phyloP scores from a whole-genome alignment of 2,113 vertebrate genomes.

The Phrynocephalus versicolor region DNA sequence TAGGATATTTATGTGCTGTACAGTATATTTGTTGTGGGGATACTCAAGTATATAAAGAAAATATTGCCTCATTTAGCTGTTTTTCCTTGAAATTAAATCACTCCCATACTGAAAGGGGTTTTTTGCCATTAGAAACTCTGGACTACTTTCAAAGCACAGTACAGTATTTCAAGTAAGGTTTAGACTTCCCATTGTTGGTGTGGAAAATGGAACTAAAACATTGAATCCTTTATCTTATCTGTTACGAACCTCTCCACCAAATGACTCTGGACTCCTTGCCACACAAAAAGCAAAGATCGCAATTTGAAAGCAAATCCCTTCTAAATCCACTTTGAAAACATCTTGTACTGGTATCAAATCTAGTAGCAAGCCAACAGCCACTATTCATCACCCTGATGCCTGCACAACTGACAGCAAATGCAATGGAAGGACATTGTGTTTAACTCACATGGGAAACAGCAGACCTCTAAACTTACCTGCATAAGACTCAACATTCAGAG shows the following conservation, averaged over 20 bases:
- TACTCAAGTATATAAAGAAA: neutral
- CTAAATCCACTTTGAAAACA: constrained; percentile 1
- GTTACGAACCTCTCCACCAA: neutral
- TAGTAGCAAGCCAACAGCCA: neutral
- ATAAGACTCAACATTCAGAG: neutral
- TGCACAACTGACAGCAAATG: neutral
- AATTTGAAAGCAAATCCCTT: constrained; percentile 11
- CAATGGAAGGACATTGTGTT: rapidly evolving
- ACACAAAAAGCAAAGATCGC: constrained; percentile 25
- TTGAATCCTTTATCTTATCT: neutral
- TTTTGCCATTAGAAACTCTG: neutral
- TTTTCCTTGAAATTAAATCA: neutral
- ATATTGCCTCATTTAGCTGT: neutral
- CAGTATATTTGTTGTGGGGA: neutral
- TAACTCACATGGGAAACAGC: neutral
- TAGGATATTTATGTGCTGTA: neutral
- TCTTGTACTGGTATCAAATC: neutral
- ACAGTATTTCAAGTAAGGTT: neutral
- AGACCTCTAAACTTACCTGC: rapidly evolving
- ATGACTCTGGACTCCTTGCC: rapidly evolving
- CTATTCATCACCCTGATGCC: rapidly evolving
- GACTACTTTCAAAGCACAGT: neutral
- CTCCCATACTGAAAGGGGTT: neutral
- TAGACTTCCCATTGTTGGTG: neutral
- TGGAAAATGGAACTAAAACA: neutral